These are phyloP conservation scores for Drosophila saltans DNA, from an alignment of 1,140 invertebrate genomes.

Conservation along the genomic window DNA sequence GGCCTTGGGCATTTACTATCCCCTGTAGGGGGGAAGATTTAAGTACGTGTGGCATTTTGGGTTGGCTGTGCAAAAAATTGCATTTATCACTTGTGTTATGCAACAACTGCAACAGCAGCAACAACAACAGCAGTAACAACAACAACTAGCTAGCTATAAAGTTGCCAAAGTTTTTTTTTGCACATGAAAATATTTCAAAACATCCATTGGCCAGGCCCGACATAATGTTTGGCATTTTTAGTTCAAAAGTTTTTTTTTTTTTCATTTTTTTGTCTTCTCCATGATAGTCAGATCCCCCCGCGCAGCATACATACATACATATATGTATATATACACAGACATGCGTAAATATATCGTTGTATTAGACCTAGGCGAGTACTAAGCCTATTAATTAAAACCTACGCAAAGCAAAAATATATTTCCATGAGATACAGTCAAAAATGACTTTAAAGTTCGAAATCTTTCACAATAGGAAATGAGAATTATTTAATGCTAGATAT, in stretches of 20 bases:
- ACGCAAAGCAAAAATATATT: no score
- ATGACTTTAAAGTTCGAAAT: no score
- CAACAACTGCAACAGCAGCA: conserved; percentile 3
- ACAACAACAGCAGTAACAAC: not conserved
- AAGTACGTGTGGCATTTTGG: conserved; percentile 9
- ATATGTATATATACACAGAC: not conserved
- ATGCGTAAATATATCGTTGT: no score
- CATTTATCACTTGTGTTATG: conserved; percentile 24
- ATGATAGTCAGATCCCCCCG: not conserved
- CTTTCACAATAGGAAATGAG: no score
- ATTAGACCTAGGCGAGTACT: no score
- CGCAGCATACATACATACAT: no score
- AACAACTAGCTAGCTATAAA: not conserved
- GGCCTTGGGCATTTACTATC: conserved; percentile 1
- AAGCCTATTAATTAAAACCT: no score
- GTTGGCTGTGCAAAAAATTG: conserved; percentile 23
- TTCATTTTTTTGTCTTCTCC: conserved; percentile 9
- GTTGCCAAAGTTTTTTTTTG: conserved; percentile 7
- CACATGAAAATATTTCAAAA: conserved; percentile 15
- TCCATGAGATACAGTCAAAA: no score
- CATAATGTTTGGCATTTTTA: conserved; percentile 24
- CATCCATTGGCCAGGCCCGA: conserved; percentile 5
- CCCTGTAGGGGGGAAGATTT: not conserved
- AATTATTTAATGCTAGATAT: no score
- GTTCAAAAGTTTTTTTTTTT: not conserved